Evolutionary conservation across 2,888 invertebrate species (phyloP).

Genomic region (Trichopria drosophilae): DNA sequence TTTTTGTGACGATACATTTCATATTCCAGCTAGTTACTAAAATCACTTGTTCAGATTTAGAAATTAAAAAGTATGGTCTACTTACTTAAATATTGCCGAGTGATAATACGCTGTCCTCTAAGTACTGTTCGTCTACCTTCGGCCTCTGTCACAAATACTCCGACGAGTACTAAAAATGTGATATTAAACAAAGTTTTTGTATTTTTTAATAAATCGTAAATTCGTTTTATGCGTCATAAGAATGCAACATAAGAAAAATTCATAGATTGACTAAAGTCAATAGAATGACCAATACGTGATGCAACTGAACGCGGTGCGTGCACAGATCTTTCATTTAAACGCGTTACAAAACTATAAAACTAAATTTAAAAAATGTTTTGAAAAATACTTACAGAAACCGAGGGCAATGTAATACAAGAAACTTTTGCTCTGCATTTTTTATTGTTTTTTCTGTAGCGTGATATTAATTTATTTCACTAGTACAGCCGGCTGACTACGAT

Average conservation of each 20-base stretch:
- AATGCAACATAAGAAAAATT: not conserved
- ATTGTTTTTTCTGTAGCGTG: not conserved
- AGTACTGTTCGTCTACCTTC: slow-evolving; percentile 80
- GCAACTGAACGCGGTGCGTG: not conserved
- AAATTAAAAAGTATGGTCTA: slow-evolving; percentile 37
- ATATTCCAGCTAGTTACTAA: too few species aligned
- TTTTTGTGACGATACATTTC: too few species aligned
- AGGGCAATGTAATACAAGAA: slow-evolving; percentile 47
- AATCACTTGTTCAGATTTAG: too few species aligned
- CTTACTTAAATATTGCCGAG: slow-evolving; percentile 79
- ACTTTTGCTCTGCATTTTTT: slow-evolving; percentile 43
- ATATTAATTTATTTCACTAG: not conserved
- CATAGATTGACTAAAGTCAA: not conserved
- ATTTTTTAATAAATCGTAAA: not conserved
- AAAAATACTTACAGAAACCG: slow-evolving; percentile 49
- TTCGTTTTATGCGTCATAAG: too few species aligned
- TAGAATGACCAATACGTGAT: not conserved
- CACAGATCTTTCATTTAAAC: not conserved
- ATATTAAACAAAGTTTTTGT: slow-evolving; percentile 4
- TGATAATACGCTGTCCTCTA: slow-evolving; percentile 77
- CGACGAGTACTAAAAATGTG: slow-evolving; percentile 66
- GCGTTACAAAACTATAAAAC: not conserved
- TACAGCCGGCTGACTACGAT: too few species aligned
- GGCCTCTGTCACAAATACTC: slow-evolving; percentile 70
- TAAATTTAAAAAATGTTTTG: not conserved